phyloP scores from a whole-genome alignment of 2,113 vertebrate genomes.

The Amphilophus citrinellus region DNA sequence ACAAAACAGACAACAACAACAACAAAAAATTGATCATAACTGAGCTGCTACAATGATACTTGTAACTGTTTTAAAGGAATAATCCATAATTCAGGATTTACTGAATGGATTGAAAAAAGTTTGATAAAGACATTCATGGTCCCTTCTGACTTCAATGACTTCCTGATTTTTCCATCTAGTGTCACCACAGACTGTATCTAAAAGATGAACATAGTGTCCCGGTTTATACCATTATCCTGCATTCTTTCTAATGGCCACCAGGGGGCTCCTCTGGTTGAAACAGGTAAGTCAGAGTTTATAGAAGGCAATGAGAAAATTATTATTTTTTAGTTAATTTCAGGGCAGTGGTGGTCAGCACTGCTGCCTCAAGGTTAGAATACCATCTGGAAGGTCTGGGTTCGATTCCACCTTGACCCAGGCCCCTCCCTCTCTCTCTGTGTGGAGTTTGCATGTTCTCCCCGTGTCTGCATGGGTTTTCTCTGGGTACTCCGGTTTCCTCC shows the following conservation, averaged over 20 bases:
- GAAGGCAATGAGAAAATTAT: not conserved
- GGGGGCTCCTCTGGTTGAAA: not conserved
- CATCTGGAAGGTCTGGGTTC: too few species aligned
- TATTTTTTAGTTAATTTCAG: not conserved
- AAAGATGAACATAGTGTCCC: not conserved
- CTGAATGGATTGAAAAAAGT: not conserved
- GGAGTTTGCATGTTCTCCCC: too few species aligned
- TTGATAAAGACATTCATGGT: not conserved
- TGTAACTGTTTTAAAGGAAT: not conserved
- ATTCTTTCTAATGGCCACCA: not conserved
- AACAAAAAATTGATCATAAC: not conserved
- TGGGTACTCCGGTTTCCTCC: too few species aligned
- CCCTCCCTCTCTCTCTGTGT: too few species aligned
- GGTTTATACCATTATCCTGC: not conserved
- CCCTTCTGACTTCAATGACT: not conserved
- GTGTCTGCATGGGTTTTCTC: too few species aligned
- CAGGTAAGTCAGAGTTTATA: not conserved
- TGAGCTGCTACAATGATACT: not conserved
- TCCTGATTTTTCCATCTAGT: not conserved
- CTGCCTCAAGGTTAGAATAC: too few species aligned
- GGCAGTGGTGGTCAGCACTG: too few species aligned
- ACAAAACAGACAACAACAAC: not conserved
- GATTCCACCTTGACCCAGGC: too few species aligned
- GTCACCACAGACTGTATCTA: not conserved
- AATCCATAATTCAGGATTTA: not conserved